Evolutionary conservation across 2,888 invertebrate genomes (phyloP).

Genomic region (Calameuta pallipes): DNA sequence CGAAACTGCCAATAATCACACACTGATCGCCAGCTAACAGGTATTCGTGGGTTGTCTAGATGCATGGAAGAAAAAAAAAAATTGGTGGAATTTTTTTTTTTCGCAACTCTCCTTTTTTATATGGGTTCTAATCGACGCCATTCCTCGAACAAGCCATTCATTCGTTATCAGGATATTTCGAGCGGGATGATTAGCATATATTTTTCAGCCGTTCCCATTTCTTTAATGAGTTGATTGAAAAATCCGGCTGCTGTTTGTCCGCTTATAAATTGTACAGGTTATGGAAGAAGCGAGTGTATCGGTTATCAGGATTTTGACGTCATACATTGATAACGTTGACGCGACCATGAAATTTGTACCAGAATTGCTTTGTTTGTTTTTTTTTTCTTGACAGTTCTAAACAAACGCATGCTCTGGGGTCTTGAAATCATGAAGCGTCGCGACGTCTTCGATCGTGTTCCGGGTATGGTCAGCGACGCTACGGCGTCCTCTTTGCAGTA

Average conservation of each 20-base stretch:
- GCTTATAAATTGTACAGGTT: not conserved
- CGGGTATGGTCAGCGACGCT: not conserved
- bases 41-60: not conserved
- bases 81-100: not conserved
- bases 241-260: not conserved
- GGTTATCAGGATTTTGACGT: not conserved
- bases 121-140: not conserved
- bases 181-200: not conserved
- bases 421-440: no score
- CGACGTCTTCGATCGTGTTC: not conserved
- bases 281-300: not conserved
- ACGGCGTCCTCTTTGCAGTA: not conserved
- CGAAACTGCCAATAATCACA: not conserved
- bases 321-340: not conserved
- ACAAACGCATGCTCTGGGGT: no score
- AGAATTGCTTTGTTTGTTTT: no score
- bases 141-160: not conserved
- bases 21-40: not conserved
- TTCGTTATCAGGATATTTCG: not conserved
- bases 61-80: not conserved
- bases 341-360: no score
- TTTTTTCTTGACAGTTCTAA: no score
- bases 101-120: not conserved
- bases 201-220: not conserved
- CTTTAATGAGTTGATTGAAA: not conserved